Base-by-base conservation (phyloP, 2,888 invertebrate genomes). In the Drosophila koepferae region DNA sequence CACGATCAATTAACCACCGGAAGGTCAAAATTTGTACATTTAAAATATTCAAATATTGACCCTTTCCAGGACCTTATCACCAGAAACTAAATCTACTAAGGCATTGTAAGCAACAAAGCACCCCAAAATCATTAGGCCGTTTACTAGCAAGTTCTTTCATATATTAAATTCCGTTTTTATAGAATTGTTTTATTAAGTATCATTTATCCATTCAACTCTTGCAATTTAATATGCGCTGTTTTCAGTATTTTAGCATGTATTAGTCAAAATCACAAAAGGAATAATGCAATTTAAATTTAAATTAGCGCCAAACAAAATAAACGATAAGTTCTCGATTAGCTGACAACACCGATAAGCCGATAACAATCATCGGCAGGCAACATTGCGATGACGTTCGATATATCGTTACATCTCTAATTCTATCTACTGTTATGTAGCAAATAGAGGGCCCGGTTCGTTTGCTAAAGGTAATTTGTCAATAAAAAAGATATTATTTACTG, bases 11-110 rank as follows among this genome's bases (percentile, higher is more conserved):
- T 51, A 51, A 20, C 51, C 51, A 36, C 34, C 51, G 18, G 8
- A 18, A 36, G 14, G 18, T 36, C 51, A 14, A 34, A 34, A 34
- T 51, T 51, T 12, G 34, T 51, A 14, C 34, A 18, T 18, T 31
- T 49, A 31, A 49, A 49, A 31, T 51, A 51, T 51, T 7, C 18
- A 51, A 51, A 34, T 51, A 14, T 51, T 31, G 34, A 51, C 51
- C 51, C 34, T 20, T 51, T 51, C 18, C 51, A 51, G 14, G 18
- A 3, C n/a, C 51, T 51, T 36, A 36, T 20, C 51, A 36, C 18
- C 51, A 14, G 14, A 1, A 51, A 51, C 1, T 3, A 51, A 20
- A 20, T 20, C 20, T 20, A 34, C 34, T 20, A 51, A 7, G 10
- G 6, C 14, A 18, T 18, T 0, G 3, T 31, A 36, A 36, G 51